phyloP scores from a whole-genome alignment of 2,888 invertebrate species.

The Torymus tubicola region DNA sequence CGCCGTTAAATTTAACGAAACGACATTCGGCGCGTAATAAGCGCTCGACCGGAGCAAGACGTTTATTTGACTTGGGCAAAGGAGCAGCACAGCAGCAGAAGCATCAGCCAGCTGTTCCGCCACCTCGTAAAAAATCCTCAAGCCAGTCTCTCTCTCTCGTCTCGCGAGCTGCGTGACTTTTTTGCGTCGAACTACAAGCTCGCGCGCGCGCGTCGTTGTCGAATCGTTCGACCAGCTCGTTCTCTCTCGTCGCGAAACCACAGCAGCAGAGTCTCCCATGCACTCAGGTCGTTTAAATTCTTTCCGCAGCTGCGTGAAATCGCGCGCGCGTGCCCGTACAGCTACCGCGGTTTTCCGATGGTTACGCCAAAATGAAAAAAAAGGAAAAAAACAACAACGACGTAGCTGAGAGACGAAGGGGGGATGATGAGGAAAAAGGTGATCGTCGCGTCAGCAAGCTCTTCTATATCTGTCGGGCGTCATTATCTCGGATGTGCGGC shows the following conservation, averaged over 20 bases:
- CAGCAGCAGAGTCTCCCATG: conserved; percentile 15
- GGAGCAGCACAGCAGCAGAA: no score
- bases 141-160: neutral
- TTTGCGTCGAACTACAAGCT: conserved; percentile 9
- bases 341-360: conserved; percentile 46
- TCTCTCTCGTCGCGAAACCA: conserved; percentile 14
- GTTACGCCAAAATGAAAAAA: conserved; percentile 24
- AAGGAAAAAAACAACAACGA: neutral
- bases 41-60: conserved; percentile 3
- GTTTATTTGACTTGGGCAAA: neutral
- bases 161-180: neutral
- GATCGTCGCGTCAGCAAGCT: neutral
- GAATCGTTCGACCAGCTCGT: conserved; percentile 21
- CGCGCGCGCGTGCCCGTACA: conserved; percentile 9
- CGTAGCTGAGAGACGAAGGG: neutral
- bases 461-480: conserved; percentile 47
- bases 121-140: neutral
- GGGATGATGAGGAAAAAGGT: conserved; percentile 10
- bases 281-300: conserved; percentile 51
- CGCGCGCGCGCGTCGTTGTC: neutral
- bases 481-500: conserved; percentile 43
- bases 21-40: neutral
- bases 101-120: neutral
- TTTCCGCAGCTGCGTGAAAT: conserved; percentile 44
- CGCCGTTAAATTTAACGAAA: conserved; percentile 7